Conservation (phyloP, 2,797 vertebrate species). For the Neoniphon sammara region DNA sequence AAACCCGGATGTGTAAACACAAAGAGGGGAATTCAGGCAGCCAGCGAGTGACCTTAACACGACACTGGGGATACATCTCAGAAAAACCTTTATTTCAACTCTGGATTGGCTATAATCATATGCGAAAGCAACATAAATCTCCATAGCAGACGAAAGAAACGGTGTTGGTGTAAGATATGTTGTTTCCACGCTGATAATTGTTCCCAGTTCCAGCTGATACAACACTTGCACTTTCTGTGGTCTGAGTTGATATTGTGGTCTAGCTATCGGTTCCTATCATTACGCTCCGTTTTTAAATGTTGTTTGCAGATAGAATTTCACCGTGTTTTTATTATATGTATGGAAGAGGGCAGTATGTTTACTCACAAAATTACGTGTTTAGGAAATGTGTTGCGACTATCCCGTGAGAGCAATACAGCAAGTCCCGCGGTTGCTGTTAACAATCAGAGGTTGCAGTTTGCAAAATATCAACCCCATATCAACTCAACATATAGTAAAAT, state of each 20-base stretch:
- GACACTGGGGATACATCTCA: constrained; percentile 53
- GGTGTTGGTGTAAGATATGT: constrained; percentile 4
- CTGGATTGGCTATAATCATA: neutral
- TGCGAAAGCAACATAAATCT: neutral
- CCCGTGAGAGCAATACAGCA: too few relatives aligned
- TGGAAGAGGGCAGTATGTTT: neutral
- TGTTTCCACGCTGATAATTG: constrained; percentile 26
- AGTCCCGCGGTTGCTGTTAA: too few relatives aligned
- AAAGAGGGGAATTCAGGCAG: constrained; percentile 83
- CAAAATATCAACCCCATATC: too few relatives aligned
- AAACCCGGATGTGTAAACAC: constrained; percentile 96
- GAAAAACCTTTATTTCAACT: constrained; percentile 25
- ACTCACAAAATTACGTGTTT: neutral
- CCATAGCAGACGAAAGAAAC: neutral
- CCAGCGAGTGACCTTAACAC: constrained; percentile 76
- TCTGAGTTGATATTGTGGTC: constrained; percentile 27
- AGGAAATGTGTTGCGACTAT: too few relatives aligned
- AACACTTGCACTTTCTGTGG: constrained; percentile 65
- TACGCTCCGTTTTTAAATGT: neutral
- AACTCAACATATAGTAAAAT: too few relatives aligned
- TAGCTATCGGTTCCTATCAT: constrained; percentile 21
- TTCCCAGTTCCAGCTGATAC: constrained; percentile 38
- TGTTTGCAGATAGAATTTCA: neutral
- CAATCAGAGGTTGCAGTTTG: too few relatives aligned
- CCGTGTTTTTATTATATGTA: neutral